Base-by-base conservation (phyloP, 2,797 vertebrate genomes). In the Trematomus bernacchii region DNA sequence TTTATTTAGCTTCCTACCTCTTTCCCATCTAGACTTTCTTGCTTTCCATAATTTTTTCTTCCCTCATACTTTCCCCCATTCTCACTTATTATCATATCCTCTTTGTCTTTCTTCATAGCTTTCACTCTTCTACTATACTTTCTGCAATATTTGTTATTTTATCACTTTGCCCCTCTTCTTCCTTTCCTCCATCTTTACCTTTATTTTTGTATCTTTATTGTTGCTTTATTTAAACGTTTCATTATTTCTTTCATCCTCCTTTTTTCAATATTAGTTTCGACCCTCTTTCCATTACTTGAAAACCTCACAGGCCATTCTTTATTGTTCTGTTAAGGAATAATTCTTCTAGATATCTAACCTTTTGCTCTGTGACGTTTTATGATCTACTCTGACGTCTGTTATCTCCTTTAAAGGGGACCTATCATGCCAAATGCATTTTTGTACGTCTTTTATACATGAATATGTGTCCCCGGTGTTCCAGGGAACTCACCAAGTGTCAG, bases 91-190 rank as follows among this genome's bases (percentile, higher is more conserved):
- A 42, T 67, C 6, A 52, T 66, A 40, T 75, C 21, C 19, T 16
- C 10, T 79, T 77, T 63, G n/a, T 65, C 55, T 65, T 46, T 23
- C 8, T 9, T 60, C 10, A 21, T 23, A 46, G 63, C 30, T 19
- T 46, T 60, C 43, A 37, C 19, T 46, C 66, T 72, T 13, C 40
- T 46, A 7, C 15, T 3, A 21, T 57, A 21, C 27, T 76, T 43
- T 69, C 69, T 70, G 19, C 40, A 10, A 18, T 58, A 30, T 16
- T 60, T 27, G 19, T 21, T 44, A 10, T 15, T 62, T 54, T 37
- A 33, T 46, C 48, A 1, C n/a, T n/a, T 19, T 33, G 6, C 15
- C 59, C 55, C 6, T 27, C 10, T 15, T 37, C 11, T 66, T 52
- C 33, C 6, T 27, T 27, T 37, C 33, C 8, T 37, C 4, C 51